phyloP scores from a whole-genome alignment of 2,797 vertebrate genomes.

The Lutjanus campechanus region DNA sequence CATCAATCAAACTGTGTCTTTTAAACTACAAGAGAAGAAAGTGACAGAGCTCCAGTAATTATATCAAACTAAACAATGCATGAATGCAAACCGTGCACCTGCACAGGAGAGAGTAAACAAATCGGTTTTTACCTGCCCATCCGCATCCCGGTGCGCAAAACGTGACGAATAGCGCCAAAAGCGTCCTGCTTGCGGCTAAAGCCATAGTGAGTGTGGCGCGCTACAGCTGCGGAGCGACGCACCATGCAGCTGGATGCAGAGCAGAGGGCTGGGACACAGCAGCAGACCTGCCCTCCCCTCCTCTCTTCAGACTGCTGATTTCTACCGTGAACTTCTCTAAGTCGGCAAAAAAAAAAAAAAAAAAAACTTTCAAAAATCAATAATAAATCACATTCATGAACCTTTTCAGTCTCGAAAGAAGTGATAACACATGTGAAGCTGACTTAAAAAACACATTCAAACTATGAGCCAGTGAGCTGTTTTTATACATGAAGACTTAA shows the following conservation, averaged over 20 bases:
- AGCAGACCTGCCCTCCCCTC: conserved; percentile 64
- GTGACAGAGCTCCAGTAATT: not conserved
- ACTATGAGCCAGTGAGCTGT: not conserved
- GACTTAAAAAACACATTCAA: not conserved
- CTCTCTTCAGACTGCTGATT: conserved; percentile 57
- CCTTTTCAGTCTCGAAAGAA: not conserved
- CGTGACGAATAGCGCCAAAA: conserved; percentile 83
- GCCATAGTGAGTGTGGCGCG: conserved; percentile 83
- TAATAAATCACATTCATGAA: not conserved
- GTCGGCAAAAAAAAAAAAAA: not conserved
- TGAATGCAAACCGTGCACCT: conserved; percentile 42
- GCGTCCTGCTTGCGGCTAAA: conserved; percentile 83
- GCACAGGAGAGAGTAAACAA: conserved; percentile 15
- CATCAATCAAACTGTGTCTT: not conserved
- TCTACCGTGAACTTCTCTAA: not conserved
- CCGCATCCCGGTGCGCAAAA: conserved; percentile 79
- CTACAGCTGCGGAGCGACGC: conserved; percentile 70
- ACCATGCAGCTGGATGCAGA: conserved; percentile 73
- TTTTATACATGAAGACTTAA: accelerated
- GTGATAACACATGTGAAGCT: not conserved
- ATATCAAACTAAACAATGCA: not conserved
- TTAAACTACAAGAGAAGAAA: not conserved
- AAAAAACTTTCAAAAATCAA: not conserved
- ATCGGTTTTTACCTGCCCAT: conserved; percentile 82
- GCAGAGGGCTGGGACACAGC: conserved; percentile 68